Conservation (phyloP, 2,888 invertebrate genomes). For the Sepioteuthis lessoniana region DNA sequence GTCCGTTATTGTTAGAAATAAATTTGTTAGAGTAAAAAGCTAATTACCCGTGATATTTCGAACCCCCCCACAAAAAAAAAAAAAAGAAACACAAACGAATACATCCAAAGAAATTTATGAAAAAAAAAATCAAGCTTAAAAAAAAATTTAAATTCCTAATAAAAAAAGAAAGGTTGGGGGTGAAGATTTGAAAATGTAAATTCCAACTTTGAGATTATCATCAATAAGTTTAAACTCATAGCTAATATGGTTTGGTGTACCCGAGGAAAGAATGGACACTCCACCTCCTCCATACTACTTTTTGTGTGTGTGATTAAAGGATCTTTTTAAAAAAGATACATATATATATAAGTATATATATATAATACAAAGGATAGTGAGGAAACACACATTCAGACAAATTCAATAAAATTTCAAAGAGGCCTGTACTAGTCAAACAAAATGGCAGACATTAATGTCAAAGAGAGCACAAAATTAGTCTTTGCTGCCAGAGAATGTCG, state of each 20-base stretch:
- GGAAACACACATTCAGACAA: not conserved
- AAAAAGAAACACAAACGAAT: not conserved
- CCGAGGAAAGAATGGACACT: not conserved
- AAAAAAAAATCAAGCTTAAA: not conserved
- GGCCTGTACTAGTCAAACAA: not conserved
- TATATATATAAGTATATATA: not conserved
- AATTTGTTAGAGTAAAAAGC: not conserved
- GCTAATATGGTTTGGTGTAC: slow-evolving; percentile 33
- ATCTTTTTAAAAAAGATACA: not conserved
- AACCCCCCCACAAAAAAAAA: not conserved
- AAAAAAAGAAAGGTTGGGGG: not conserved
- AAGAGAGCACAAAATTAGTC: slow-evolving; percentile 9
- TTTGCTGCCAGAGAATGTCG: not conserved
- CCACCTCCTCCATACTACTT: not conserved
- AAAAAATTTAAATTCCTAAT: too few relatives aligned
- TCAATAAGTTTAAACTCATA: not conserved
- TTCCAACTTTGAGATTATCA: not conserved
- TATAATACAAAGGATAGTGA: not conserved
- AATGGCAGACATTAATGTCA: slow-evolving; percentile 1
- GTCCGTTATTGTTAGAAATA: not conserved
- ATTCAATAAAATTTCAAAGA: slow-evolving; percentile 11
- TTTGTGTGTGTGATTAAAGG: not conserved
- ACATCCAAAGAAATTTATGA: too few relatives aligned
- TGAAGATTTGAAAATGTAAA: not conserved
- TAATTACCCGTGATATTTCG: not conserved